phyloP scores from a whole-genome alignment of 2,888 invertebrate species.

The Zaprionus lineosus region DNA sequence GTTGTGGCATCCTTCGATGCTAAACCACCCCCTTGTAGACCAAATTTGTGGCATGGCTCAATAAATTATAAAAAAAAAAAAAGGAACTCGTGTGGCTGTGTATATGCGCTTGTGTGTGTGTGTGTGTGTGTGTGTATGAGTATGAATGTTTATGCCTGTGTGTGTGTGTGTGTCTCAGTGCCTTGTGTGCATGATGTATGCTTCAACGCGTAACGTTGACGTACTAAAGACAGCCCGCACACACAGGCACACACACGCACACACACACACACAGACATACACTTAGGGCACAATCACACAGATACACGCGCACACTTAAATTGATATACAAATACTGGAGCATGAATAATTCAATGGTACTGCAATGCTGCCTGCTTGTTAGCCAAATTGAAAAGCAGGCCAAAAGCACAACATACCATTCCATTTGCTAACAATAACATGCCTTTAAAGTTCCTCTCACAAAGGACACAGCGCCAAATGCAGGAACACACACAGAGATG shows the following conservation, averaged over 20 bases:
- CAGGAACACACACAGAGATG: conserved; percentile 5
- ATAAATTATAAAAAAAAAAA: conserved; percentile 61
- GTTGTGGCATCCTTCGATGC: conserved; percentile 60
- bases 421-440: conserved; percentile 42
- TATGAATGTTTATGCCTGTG: conserved; percentile 2
- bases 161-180: conserved; percentile 28
- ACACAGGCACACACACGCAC: conserved; percentile 30
- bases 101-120: conserved; percentile 13
- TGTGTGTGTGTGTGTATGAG: conserved; percentile 11
- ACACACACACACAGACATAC: conserved; percentile 6
- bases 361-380: conserved; percentile 65
- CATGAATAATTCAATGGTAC: conserved; percentile 68
- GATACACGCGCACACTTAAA: conserved; percentile 16
- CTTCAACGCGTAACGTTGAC: conserved; percentile 52
- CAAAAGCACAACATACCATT: conserved; percentile 17
- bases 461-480: not conserved
- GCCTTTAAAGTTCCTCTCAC: conserved; percentile 32
- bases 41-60: conserved; percentile 37
- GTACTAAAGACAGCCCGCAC: conserved; percentile 35
- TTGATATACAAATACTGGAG: conserved; percentile 35
- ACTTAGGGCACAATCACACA: no score
- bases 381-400: conserved; percentile 47
- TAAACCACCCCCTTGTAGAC: conserved; percentile 54
- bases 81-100: conserved; percentile 33
- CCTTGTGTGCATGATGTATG: conserved; percentile 41